Evolutionary conservation across 1,140 invertebrate species (phyloP).

Genomic region (Cotesia vestalis): DNA sequence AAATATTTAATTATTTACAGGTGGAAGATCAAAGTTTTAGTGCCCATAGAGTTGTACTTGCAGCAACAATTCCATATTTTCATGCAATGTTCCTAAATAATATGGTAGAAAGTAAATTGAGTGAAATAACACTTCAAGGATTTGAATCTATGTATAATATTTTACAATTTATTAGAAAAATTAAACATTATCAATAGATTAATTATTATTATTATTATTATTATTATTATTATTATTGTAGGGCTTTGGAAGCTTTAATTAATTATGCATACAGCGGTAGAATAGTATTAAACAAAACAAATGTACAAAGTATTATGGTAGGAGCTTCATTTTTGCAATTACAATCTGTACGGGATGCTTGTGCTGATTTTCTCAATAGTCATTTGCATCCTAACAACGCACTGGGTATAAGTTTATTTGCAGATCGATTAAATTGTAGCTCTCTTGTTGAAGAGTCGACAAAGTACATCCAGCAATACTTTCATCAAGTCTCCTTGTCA

Average conservation of each 20-base stretch:
- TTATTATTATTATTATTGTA: conserved; percentile 51
- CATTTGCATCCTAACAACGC: conserved; percentile 86
- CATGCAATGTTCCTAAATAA: conserved; percentile 92
- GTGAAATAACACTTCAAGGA: conserved; percentile 83
- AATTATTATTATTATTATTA: conserved; percentile 34
- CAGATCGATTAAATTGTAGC: conserved; percentile 81
- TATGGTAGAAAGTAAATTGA: conserved; percentile 86
- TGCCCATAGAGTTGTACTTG: conserved; percentile 86
- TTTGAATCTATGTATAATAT: conserved; percentile 76
- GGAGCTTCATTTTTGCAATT: conserved; percentile 89
- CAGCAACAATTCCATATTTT: conserved; percentile 90
- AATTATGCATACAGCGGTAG: conserved; percentile 89
- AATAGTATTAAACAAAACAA: conserved; percentile 79
- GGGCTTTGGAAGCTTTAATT: conserved; percentile 83
- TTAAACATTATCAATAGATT: neutral
- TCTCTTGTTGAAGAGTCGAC: conserved; percentile 79
- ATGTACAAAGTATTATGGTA: conserved; percentile 87
- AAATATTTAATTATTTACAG: conserved; percentile 62
- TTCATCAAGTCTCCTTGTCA: conserved; percentile 79
- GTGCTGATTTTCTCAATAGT: conserved; percentile 82
- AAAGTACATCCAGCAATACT: conserved; percentile 85
- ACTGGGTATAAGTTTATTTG: conserved; percentile 84
- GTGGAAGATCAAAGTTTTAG: conserved; percentile 82
- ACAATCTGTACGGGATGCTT: conserved; percentile 82
- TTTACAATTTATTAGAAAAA: conserved; percentile 14